A percentile compares a stretch with the other conserved stretches of the same genome.
These are phyloP conservation scores for Julus scandinavius DNA, from an alignment of 2,888 invertebrate species.

Conservation along the genomic window DNA sequence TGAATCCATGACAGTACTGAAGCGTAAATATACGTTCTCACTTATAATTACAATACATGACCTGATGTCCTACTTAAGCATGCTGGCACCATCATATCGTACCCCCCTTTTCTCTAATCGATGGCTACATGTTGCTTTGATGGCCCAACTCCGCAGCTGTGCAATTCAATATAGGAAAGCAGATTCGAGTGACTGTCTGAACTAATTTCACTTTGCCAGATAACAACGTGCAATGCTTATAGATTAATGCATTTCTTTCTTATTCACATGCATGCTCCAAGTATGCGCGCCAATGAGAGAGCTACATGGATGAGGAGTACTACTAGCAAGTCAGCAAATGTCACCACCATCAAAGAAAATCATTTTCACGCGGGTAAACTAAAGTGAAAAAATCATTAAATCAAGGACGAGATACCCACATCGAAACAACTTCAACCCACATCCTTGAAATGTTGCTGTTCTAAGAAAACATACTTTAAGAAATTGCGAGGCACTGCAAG, in stretches of 20 bases:
- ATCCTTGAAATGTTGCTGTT: neutral
- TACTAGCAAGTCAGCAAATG: constrained; percentile 4
- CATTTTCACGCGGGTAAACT: neutral
- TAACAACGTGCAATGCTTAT: constrained; percentile 45
- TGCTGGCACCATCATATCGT: neutral
- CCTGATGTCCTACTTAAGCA: constrained; percentile 3
- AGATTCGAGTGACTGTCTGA: constrained; percentile 37
- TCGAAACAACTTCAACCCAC: neutral
- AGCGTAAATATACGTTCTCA: neutral
- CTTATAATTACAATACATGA: neutral
- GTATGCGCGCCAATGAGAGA: neutral
- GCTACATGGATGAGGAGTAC: neutral
- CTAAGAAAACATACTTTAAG: neutral
- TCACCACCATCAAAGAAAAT: neutral
- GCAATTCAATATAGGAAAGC: constrained; percentile 36
- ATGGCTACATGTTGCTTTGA: constrained; percentile 33
- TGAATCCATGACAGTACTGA: neutral
- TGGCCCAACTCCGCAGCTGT: constrained; percentile 3
- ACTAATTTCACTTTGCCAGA: constrained; percentile 45
- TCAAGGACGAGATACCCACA: neutral
- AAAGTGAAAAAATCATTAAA: neutral
- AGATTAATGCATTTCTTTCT: constrained; percentile 23
- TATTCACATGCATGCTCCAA: neutral
- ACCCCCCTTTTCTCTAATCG: neutral
- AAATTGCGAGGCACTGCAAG: neutral